Evolutionary conservation across 2,797 vertebrate genomes (phyloP), one percentile per base, ranked within the genome.

Genomic region (Lutjanus campechanus): DNA sequence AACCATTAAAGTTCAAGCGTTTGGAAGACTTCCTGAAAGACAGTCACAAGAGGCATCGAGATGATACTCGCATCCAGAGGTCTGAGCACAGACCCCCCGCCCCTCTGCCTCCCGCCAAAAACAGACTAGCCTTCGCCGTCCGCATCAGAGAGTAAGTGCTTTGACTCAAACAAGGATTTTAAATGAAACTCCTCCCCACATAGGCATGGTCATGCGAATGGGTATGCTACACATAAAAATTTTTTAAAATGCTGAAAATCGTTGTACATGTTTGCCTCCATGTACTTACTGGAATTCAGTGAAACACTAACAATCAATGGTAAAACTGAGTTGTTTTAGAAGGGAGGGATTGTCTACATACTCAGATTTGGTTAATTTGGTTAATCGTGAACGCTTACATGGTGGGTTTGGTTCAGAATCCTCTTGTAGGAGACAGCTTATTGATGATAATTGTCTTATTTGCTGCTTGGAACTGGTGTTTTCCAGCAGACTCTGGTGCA

Each of bases 1-100:
- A 96, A 25, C 91, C 96, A 1, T 60, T 98, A 11, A 95, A 92
- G 73, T 99, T 99, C 85, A 97, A 96, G 69, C 96, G 98, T 22
- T 91, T 99, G 41, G 98, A 99, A 80, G 92, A 96, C 2, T 97
- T 98, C 58, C 74, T 98, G 19, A 95, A 90, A 41, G 95, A 97
- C 40, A 96, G 96, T 0, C 96, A 95, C 84, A 95, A 84, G 50
- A 95, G 88, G 7, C 84, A 92, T 11, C 90, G 96, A 0, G 98
- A 99, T 81, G 92, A 95, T 0, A 86, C 82, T 0, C 95, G 97
- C 0, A 87, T 99, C 67, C 77, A 58, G 22, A 95, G 98, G 40
- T 80, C 92, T 11, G 51, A 91, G 5, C 84, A 85, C 51, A 95
- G 96, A 11, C 96, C 96, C 0, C 84, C 86, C 0, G 61, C 88